Base-by-base conservation (phyloP, 2,888 invertebrate species). In the Conomelus anceps region DNA sequence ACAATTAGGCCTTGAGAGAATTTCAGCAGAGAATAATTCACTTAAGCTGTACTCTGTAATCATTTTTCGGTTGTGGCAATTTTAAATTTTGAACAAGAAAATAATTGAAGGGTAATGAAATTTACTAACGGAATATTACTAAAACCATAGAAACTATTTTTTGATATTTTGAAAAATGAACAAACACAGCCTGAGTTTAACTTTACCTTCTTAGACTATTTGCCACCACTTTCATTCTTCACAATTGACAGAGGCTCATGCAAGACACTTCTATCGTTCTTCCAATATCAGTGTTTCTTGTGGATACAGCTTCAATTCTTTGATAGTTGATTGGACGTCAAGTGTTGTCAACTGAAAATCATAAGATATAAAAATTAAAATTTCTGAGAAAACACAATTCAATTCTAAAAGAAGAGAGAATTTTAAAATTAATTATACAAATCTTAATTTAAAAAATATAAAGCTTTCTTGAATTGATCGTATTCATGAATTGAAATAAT, bases 251-350 rank as follows among this genome's bases (percentile, higher is more conserved):
- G 34, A 34, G 13, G 13, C 34, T 23, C 22, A 86, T 23, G 22
- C n/a, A 23, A 86, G 24, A 88, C 17, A 88, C 26, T 89, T 84
- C 97, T 96, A 98, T 96, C 98, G 97, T 94, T 98, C 98, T 94
- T 99, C 98, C 92, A 99, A 94, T 94, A 97, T 98, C 92, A 99
- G 95, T 91, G 98, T 98, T 95, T 99, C 99, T 95, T 99, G 98
- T 89, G 98, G 97, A 94, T 95, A 98, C 92, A 99, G 95, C 93
- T 98, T 98, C 92, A 98, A 94, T 92, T 96, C 96, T 93, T 96
- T 95, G 92, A 99, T 94, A 90, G 98, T 97, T 93, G 96, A 95
- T 92, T 94, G 95, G 86, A 94, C 94, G 93, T 98, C 96, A 93
- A 97, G 94, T 91, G 95, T 94, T 91, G 98, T 97, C 91, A 98